Evolutionary conservation across 2,888 invertebrate species (phyloP), one percentile per base, ranked within the genome.

Genomic region (Sphecodes monilicornis): DNA sequence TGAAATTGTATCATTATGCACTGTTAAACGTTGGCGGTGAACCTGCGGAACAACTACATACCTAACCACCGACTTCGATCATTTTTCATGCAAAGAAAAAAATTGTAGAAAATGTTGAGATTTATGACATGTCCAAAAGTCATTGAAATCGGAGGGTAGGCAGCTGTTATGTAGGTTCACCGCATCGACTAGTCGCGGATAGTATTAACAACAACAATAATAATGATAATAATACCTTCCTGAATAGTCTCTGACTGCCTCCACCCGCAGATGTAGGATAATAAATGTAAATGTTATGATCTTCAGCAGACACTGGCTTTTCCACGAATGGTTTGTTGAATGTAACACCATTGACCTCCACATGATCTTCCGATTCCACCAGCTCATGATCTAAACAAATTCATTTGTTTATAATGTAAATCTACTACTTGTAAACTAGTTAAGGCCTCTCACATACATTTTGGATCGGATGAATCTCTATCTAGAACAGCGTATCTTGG

Each of bases 241-340:
- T 96, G 95, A 99, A 99, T 60, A 99, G 96, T 89, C 99, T 96
- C 94, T 99, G 99, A 94, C 98, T 98, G 26, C 99, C 99, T 8
- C 99, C 99, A 41, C 98, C 99, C 3, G 99, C 99, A 1, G 98
- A 98, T 22, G 99, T 98, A 0, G 99, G 99, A 95, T 99, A 99
- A 95, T 99, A 99, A 92, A 99, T 99, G 94, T 99, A 99, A 94
- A 99, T 99, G 95, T 99, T 99, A 95, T 99, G 99, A 95, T 99
- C 99, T 95, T 99, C 99, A 0, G 99, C 99, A 36, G 99, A 99
- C 11, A 99, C 98, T 0, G 99, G 99, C 94, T 99, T 99, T 95
- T 99, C 99, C 32, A 99, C 99, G 95, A 99, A 99, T 0, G 99
- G 99, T 94, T 99, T 99, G 94, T 99, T 99, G 94, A 99, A 99